Base-by-base conservation (phyloP, 2,113 vertebrate genomes). In the Octodon degus region DNA sequence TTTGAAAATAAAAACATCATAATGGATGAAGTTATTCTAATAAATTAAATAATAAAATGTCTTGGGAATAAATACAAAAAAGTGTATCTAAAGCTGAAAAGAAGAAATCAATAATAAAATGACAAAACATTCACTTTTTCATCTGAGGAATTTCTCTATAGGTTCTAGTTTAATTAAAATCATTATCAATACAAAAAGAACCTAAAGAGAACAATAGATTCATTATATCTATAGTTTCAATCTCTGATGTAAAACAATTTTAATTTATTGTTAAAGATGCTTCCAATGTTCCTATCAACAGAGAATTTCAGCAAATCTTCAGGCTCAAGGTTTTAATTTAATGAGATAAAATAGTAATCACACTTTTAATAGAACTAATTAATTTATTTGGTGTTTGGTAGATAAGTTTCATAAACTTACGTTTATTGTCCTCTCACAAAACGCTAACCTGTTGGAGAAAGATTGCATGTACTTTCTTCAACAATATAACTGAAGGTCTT, bases 291-390 rank as follows among this genome's bases (percentile, higher is more conserved):
- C 50, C 40, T 89, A 14, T 58, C 76, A 91, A n/a, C n/a, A 89
- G 22, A 93, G 50, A 90, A 90, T 74, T 40, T 86, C 37, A 89
- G 47, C 20, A 83, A 82, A 53, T 93, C 37, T 94, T 84, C 27
- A 86, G 81, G 76, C 5, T 93, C 65, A 70, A n/a, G 2, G 50
- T 70, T 93, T 89, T 89, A 83, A 95, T 88, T 94, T 96, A 91
- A 91, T 93, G 62, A 37, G 25, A 22, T 94, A 95, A 97, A 93
- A 94, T 19, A 72, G 50, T 68, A 89, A 94, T 86, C 82, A 89
- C 17, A 93, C 91, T 77, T 93, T 96, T 50, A 89, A 53, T 89
- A 19, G 25, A 74, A 93, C 82, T 86, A 85, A 93, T 93, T 94
- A 93, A 95, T 85, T 96, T 95, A 94, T 74, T 93, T 86, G 32